These are phyloP conservation scores for Haemorhous mexicanus DNA, from an alignment of 2,113 vertebrate species.

Conservation along the genomic window DNA sequence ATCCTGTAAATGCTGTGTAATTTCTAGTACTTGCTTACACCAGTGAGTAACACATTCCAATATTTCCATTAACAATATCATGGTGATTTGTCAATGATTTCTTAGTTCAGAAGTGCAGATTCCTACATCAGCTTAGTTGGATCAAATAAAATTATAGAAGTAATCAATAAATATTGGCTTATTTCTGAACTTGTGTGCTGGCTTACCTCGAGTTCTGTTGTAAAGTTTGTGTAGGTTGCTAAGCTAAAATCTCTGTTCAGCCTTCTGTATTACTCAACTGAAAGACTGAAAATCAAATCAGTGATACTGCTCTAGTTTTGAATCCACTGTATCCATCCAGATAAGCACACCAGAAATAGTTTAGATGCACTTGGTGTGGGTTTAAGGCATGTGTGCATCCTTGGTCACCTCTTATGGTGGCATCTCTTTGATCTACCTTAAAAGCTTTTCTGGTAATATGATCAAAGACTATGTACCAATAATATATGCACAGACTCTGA, in stretches of 20 bases:
- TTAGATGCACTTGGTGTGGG: not conserved
- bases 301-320: not conserved
- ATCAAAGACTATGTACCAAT: not conserved
- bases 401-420: not conserved
- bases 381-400: not conserved
- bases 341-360: not conserved
- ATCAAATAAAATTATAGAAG: not conserved
- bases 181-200: not conserved
- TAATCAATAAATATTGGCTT: not conserved
- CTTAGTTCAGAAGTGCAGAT: not conserved
- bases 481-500: not conserved
- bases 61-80: fast-evolving
- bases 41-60: not conserved
- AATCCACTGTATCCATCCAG: not conserved
- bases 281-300: not conserved
- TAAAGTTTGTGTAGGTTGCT: not conserved
- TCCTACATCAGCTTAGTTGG: not conserved
- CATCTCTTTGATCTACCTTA: not conserved
- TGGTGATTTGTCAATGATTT: not conserved
- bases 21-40: not conserved
- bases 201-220: fast-evolving
- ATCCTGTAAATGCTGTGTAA: not conserved
- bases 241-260: not conserved
- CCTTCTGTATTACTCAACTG: not conserved
- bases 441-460: not conserved